Percentiles rank a stretch among this genome's conserved stretches.
These are phyloP conservation scores for Palythoa heliodiscus DNA, from an alignment of 92 coral and sea anemone genomes.

Conservation along the genomic window DNA sequence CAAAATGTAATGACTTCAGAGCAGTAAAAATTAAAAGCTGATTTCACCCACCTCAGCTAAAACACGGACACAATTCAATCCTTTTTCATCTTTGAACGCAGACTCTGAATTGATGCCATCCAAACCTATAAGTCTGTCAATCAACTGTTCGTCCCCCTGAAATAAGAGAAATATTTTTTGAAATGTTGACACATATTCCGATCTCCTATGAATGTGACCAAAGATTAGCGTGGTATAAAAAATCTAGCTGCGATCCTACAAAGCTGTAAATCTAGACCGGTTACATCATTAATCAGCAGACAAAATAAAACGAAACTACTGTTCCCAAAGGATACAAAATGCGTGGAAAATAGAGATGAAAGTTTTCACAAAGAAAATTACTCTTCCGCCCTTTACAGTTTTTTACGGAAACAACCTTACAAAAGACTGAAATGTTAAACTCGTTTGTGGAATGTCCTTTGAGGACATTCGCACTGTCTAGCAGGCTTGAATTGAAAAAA, in stretches of 20 bases:
- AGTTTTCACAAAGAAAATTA: background rate
- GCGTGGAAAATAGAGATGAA: background rate
- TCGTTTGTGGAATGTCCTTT: slow-evolving; percentile 20
- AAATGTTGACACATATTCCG: background rate
- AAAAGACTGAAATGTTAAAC: background rate
- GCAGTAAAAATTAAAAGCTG: background rate
- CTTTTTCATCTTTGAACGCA: slow-evolving; percentile 79
- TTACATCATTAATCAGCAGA: background rate
- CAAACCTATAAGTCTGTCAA: slow-evolving; percentile 89
- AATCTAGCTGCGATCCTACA: slow-evolving; percentile 10
- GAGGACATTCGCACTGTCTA: slow-evolving; percentile 8
- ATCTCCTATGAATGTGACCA: slow-evolving; percentile 9
- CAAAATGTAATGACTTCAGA: background rate
- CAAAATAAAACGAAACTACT: slow-evolving; percentile 13
- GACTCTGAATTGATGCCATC: slow-evolving; percentile 94
- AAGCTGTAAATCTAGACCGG: background rate
- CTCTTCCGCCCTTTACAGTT: slow-evolving; percentile 1
- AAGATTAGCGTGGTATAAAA: slow-evolving; percentile 2
- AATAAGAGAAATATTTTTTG: slow-evolving; percentile 36
- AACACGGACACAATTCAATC: slow-evolving; percentile 73
- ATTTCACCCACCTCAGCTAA: slow-evolving; percentile 83
- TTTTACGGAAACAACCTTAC: background rate
- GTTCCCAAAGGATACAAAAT: slow-evolving; percentile 15
- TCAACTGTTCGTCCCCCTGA: slow-evolving; percentile 93
- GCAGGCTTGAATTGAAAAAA: background rate